Base-by-base conservation (phyloP, 2,113 vertebrate genomes). In the Heterocephalus glaber region DNA sequence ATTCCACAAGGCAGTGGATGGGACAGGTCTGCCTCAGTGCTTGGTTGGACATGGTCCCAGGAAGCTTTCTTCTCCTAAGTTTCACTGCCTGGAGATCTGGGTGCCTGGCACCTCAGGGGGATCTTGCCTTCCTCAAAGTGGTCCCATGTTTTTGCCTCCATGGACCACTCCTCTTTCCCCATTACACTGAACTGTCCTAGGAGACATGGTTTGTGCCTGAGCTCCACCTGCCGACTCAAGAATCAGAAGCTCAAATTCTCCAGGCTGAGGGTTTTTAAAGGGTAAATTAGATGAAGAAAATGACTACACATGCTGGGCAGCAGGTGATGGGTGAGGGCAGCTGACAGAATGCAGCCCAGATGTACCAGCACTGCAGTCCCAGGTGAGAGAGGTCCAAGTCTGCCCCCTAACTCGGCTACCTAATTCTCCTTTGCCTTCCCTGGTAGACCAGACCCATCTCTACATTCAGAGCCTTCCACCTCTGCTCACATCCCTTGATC, bases 361-460 rank as follows among this genome's bases (percentile, higher is more conserved):
- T 20, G 2, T 56, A 81, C 20, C 49, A 80, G 79, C 1, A 22
- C 10, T 49, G 10, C 35, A 41, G 17, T 6, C 12, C 79, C 72
- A 47, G 44, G 44, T 7, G 26, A 76, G 41, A 26, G 26, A 30
- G 26, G 11, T 20, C 4, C 35, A 30, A 58, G 17, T 58, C 56
- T 58, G 56, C 4, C 56, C 17, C 17, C 56, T 5, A 58, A 58
- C 4, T 16, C 10, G 0, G 12, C 17, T 11, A 7, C 38, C 38
- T 28, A 24, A 22, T 52, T 89, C 4, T 61, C 9, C 11, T 0
- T 24, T 0, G 4, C 16, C 1, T 1, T 10, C 3, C 24, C 33
- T 5, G 35, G 5, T 13, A 38, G 56, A 58, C 26, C 17, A 38
- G n/a, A 26, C 38, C 61, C 44, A 33, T 56, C 56, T n/a, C 61